Evolutionary conservation across 2,113 vertebrate species (phyloP).

Genomic region (Peromyscus polionotus): DNA sequence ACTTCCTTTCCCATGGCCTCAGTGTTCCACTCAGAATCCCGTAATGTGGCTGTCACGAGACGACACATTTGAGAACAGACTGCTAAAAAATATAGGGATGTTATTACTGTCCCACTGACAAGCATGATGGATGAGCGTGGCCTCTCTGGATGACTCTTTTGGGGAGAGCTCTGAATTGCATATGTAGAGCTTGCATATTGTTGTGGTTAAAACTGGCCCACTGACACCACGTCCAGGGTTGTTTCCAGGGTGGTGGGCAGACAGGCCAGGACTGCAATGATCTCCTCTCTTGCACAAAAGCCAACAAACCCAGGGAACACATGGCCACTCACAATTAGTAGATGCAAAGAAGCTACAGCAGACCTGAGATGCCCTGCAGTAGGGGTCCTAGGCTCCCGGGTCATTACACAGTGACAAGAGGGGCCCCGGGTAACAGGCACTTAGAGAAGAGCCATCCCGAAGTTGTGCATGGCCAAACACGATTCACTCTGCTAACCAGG

Average conservation of each 20-base stretch:
- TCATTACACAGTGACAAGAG: background rate
- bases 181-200: background rate
- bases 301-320: slow-evolving; percentile 3
- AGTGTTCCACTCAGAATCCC: background rate
- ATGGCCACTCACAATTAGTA: slow-evolving; percentile 34
- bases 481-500: background rate
- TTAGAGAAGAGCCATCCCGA: background rate
- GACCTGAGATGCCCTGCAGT: background rate
- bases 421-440: background rate
- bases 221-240: background rate
- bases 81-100: background rate
- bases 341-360: background rate
- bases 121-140: background rate
- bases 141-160: background rate
- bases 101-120: background rate
- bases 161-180: background rate
- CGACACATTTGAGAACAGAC: background rate
- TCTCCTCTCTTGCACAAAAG: background rate
- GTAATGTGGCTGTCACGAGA: background rate
- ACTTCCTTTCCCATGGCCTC: background rate
- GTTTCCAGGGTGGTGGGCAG: slow-evolving; percentile 22
- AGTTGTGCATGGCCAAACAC: background rate
- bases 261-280: background rate
- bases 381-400: background rate
- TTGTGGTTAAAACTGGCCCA: background rate